Conservation (phyloP, 2,797 vertebrate species). For the Acanthis flammea region DNA sequence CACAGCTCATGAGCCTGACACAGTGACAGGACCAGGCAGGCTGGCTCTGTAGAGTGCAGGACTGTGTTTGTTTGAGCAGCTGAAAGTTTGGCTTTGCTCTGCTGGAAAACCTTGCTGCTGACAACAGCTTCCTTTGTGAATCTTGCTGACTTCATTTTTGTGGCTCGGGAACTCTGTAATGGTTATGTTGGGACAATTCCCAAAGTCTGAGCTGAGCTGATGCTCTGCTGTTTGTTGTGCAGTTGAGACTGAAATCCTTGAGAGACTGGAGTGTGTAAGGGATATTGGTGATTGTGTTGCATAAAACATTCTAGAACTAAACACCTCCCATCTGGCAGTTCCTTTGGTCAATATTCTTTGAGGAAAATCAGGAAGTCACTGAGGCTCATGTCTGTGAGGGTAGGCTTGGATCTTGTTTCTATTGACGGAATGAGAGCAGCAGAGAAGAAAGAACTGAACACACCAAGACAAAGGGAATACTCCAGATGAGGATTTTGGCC, state of each 20-base stretch:
- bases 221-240: background rate
- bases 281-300: background rate
- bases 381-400: rapidly evolving
- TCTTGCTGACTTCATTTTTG: slow-evolving; percentile 35
- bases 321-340: background rate
- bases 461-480: background rate
- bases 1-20: rapidly evolving
- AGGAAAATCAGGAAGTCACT: background rate
- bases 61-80: background rate
- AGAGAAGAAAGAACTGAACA: background rate
- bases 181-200: slow-evolving; percentile 15
- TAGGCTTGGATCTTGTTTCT: background rate
- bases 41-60: background rate
- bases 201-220: background rate
- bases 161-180: background rate
- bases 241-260: background rate
- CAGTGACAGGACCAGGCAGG: background rate
- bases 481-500: background rate
- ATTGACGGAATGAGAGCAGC: background rate
- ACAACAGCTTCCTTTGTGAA: slow-evolving; percentile 17
- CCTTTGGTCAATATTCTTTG: background rate
- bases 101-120: slow-evolving; percentile 28
- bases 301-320: background rate
- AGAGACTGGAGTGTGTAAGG: background rate
- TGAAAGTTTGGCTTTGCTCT: background rate